Evolutionary conservation across 1,140 invertebrate genomes (phyloP).

Genomic region (Scaptomyza pallida): DNA sequence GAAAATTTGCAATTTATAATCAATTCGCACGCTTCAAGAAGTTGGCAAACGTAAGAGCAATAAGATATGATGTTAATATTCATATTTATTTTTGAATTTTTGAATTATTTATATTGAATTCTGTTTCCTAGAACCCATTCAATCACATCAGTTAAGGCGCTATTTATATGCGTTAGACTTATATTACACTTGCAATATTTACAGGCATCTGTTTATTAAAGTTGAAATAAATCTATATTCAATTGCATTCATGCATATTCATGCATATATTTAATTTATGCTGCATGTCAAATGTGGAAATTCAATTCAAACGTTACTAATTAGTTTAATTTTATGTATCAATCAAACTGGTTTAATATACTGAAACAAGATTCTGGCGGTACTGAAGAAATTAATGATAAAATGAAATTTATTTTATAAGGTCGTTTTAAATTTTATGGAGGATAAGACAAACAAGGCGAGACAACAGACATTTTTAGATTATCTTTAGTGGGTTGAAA

Average conservation of each 20-base stretch:
- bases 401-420: constrained; percentile 7
- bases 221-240: background rate
- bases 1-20: constrained; percentile 15
- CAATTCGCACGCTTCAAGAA: background rate
- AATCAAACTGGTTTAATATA: background rate
- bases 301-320: constrained; percentile 2
- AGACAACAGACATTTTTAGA: constrained; percentile 27
- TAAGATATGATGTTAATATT: too few relatives aligned
- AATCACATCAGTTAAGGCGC: too few relatives aligned
- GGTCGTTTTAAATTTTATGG: constrained; percentile 4
- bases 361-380: constrained; percentile 3
- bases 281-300: constrained; percentile 1
- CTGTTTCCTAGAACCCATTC: too few relatives aligned
- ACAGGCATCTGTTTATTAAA: background rate
- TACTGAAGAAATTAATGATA: constrained; percentile 1
- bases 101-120: too few relatives aligned
- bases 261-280: background rate
- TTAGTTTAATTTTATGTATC: constrained; percentile 6
- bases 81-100: too few relatives aligned
- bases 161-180: background rate
- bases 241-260: constrained; percentile 17
- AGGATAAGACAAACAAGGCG: background rate
- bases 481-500: constrained; percentile 11
- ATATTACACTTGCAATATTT: constrained; percentile 2
- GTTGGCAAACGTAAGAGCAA: too few relatives aligned